These are phyloP conservation scores for Stichodactyla helianthus DNA, from an alignment of 64 coral and sea anemone genomes.

Conservation along the genomic window DNA sequence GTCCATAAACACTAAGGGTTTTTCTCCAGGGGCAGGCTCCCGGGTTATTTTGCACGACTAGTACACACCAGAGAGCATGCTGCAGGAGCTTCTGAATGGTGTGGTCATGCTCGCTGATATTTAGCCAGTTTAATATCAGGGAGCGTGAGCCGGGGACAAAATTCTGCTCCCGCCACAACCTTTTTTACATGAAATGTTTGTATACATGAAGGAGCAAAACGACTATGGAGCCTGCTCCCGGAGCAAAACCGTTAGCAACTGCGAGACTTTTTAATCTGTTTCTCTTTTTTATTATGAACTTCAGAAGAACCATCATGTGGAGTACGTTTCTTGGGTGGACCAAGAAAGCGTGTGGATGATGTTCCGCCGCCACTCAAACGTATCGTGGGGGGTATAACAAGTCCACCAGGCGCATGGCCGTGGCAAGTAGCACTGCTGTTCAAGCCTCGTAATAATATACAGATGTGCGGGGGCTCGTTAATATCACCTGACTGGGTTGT, in stretches of 20 bases:
- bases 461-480: conserved; percentile 54
- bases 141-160: too few relatives aligned
- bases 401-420: conserved; percentile 49
- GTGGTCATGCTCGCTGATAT: too few relatives aligned
- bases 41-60: too few relatives aligned
- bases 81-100: too few relatives aligned
- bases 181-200: too few relatives aligned
- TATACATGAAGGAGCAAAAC: too few relatives aligned
- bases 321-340: neutral
- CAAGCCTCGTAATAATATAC: conserved; percentile 23
- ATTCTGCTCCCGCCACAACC: too few relatives aligned
- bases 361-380: conserved; percentile 18
- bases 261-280: neutral
- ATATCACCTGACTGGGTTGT: conserved; percentile 57
- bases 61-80: too few relatives aligned
- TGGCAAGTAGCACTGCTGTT: conserved; percentile 55
- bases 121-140: too few relatives aligned
- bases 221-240: too few relatives aligned
- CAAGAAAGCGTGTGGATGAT: neutral
- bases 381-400: conserved; percentile 40
- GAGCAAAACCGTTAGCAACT: neutral
- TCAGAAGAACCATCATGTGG: conserved; percentile 23
- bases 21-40: too few relatives aligned
- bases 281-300: neutral
- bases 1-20: too few relatives aligned